Base-by-base conservation (phyloP, 2,113 vertebrate species). In the Gadus chalcogrammus region DNA sequence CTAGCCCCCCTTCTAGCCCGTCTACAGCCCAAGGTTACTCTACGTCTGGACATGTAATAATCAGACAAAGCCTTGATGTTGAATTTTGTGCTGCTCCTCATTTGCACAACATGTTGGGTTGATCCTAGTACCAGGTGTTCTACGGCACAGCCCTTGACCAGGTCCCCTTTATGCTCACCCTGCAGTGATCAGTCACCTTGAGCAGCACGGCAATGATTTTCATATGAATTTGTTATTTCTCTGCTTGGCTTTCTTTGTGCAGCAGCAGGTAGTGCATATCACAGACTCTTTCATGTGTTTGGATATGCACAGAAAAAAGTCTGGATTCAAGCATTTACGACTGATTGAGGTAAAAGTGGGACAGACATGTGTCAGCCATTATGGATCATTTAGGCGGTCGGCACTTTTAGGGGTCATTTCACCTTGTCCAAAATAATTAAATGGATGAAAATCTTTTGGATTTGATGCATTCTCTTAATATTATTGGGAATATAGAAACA, bases 21-120 rank as follows among this genome's bases (percentile, higher is more conserved):
- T 67, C 80, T 77, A 75, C 78, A 84, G 84, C 83, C 85, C 89
- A 92, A 92, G 90, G 90, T 92, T 91, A 88, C 82, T 83, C 84
- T 82, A 82, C 78, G 85, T 90, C 87, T 91, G 89, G 88, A 86
- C 85, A 87, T 90, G 86, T 90, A 88, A 91, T 91, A 88, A 91
- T 91, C 88, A 88, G 82, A 79, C 67, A 84, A 77, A 74, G 85
- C 80, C 73, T 79, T 77, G 68, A 77, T 81, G 74, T 72, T 82
- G 84, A 84, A 84, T 87, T 79, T 80, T 78, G 73, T 88, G 80
- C 5, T 86, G 79, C 75, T 75, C 84, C 79, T 85, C 86, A 79
- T 82, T 78, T 79, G 70, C 76, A 80, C 84, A 80, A 75, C 67
- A 59, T 65, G 79, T 71, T 72, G 71, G 79, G 72, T 82, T 85